Evolutionary conservation across 2,113 vertebrate species (phyloP), one percentile per base, ranked within the genome.

Genomic region (Alligator mississippiensis): DNA sequence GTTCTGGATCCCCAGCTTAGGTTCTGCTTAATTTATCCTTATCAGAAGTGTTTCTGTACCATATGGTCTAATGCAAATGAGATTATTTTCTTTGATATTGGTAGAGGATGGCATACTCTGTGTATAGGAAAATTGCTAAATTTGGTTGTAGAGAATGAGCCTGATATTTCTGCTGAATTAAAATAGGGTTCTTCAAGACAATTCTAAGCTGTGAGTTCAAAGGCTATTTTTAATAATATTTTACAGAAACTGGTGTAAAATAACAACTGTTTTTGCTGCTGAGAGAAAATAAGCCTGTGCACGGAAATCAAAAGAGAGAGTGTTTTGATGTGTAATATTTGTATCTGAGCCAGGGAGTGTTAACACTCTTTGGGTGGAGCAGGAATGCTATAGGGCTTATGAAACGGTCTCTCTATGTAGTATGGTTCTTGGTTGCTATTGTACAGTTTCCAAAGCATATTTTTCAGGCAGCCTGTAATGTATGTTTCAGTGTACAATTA

Each of bases 311-410:
- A 90, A 95, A 78, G 87, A 88, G 89, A 27, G 91, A 93, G 77
- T 88, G 90, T 96, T 96, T 96, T 92, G 95, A 93, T 96, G 94
- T 95, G 94, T 97, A 96, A 96, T 61, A 16, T 91, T 82, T 97
- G 95, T 96, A 94, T 90, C 84, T n/a, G 77, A 93, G 96, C 96
- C 95, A 96, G 87, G 75, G 59, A 66, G 38, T 2, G 89, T 96
- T 96, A 96, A 96, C 96, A 96, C 92, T 93, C 96, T 97, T 96
- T 96, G 94, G 96, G 95, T 96, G 94, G 96, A 85, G 93, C 96
- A 94, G 80, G 89, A 93, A 92, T 96, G 85, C 90, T 97, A 80
- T 89, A 80, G 93, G 72, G 70, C 80, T 96, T 93, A 94, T 96
- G 96, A 97, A 97, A 96, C 89, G 93, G 18, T 12, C 64, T 94